These are phyloP conservation scores for Nylanderia fulva DNA, from an alignment of 1,140 invertebrate genomes.

Conservation along the genomic window DNA sequence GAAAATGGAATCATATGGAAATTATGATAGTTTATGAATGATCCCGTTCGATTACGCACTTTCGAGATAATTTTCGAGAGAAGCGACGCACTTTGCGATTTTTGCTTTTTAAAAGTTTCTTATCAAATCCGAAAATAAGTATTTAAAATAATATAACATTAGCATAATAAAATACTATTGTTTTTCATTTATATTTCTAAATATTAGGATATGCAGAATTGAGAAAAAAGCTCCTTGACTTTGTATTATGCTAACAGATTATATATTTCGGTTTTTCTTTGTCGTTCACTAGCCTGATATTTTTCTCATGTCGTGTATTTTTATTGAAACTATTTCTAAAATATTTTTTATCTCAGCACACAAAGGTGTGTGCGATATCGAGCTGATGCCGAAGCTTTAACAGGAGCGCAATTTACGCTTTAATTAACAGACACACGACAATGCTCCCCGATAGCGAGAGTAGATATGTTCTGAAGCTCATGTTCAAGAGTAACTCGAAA, in stretches of 20 bases:
- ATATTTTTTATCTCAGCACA: background rate
- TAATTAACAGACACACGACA: conserved; percentile 35
- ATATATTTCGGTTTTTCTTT: conserved; percentile 1
- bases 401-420: conserved; percentile 22
- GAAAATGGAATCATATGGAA: conserved; percentile 46
- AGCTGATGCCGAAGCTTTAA: background rate
- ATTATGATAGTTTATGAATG: conserved; percentile 43
- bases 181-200: background rate
- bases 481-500: background rate
- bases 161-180: background rate
- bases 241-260: background rate
- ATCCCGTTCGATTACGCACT: conserved; percentile 34
- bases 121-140: background rate
- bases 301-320: background rate
- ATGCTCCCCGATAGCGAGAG: conserved; percentile 16
- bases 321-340: conserved; percentile 1
- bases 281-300: background rate
- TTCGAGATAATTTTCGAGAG: conserved; percentile 37
- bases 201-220: background rate
- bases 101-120: background rate
- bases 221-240: background rate
- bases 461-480: conserved; percentile 9
- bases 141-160: background rate
- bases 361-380: background rate
- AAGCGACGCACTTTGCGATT: conserved; percentile 4